Evolutionary conservation across 2,797 vertebrate genomes (phyloP), one percentile per base, ranked within the genome.

Genomic region (Selene dorsalis): DNA sequence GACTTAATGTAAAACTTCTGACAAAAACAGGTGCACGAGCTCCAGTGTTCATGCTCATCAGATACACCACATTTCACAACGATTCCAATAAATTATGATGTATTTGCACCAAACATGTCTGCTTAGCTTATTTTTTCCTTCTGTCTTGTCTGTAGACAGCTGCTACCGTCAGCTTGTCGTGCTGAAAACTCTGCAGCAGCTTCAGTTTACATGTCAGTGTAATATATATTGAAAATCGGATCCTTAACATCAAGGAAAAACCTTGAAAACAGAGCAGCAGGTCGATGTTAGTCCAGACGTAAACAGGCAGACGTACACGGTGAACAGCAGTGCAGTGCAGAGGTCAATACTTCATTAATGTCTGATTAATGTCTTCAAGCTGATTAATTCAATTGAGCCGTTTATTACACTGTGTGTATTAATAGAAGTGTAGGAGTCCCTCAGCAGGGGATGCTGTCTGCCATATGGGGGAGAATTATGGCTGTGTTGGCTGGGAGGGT

Each of bases 331-430:
- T 20, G 71, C 56, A 28, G 91, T 69, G 86, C 91, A 92, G 85
- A 90, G 92, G 88, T 91, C 91, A 91, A 84, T 85, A 84, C 91
- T 92, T 90, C 87, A 89, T 92, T 92, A 91, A 89, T 90, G 88
- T 89, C 88, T 90, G 89, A 92, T 92, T 90, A 92, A 93, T 90
- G 90, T 91, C 88, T 79, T 90, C 90, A 85, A 88, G 89, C 87
- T 86, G 90, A 90, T 92, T 90, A 88, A 91, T 91, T 92, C 87
- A 90, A 86, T 84, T 77, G 84, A 84, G 82, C 79, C 85, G 77
- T 89, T 90, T 88, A 88, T 87, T 88, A 84, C 84, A 61, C 80
- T 18, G 83, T 61, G 84, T 74, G 84, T 89, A 77, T 88, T 86
- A 84, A 86, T 76, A 77, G 74, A 75, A 77, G 73, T 62, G 82